Evolutionary conservation across 2,113 vertebrate genomes (phyloP), one percentile per base, ranked within the genome.

Genomic region (Tursiops truncatus): DNA sequence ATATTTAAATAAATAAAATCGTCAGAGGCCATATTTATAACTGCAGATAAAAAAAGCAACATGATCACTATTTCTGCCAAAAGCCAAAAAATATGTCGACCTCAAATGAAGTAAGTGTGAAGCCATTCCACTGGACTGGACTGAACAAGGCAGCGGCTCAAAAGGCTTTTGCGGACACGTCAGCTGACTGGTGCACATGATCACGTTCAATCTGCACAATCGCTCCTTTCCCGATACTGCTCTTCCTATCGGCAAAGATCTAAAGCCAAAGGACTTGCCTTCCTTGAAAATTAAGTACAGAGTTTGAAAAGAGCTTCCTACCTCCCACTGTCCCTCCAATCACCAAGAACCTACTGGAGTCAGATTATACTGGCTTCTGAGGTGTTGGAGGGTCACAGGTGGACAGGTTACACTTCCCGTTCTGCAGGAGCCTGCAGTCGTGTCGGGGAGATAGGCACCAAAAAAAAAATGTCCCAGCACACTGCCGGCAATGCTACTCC

Each of bases 381-480:
- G 47, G 53, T 1, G 5, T 83, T 31, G 13, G 17, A 68, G 84
- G 25, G 65, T 65, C 31, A 11, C 21, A 8, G 31, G 11, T 23
- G 53, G 33, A 36, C 62, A 65, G 84, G 25, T 5, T 56, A 56
- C 15, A 56, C 3, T 17, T 21, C 26, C 7, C 63, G 20, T 21
- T 44, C 14, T 60, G 11, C 15, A 38, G 10, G 14, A 44, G 68
- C 47, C 23, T 14, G 8, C 5, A 20, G 18, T 25, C 25, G 8
- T 38, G 0, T 4, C 5, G n/a, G 31, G 20, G 28, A 47, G 21
- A 44, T 1, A 68, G 58, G 63, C 8, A 8, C 70, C 50, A 44
- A 41, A 4, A 3, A 36, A 21, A 56, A 58, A 2, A 11, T 44
- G 14, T 4, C 25, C 3, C 0, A 1, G 28, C 38, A 25, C 13